Evolutionary conservation across 2,113 vertebrate species (phyloP), one percentile per base, ranked within the genome.

Genomic region (Camelus bactrianus): DNA sequence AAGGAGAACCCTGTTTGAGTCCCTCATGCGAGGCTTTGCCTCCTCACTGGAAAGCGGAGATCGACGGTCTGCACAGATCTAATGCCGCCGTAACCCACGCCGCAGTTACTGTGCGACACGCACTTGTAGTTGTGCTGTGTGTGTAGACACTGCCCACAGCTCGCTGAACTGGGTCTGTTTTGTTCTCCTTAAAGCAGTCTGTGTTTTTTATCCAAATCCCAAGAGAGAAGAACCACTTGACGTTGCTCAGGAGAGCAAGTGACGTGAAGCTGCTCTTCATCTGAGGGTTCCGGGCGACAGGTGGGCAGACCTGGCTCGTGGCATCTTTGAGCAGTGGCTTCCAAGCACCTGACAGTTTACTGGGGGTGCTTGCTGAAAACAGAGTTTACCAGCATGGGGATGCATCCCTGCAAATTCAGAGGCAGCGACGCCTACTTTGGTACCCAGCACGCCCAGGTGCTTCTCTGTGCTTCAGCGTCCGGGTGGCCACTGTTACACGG

Each of bases 61-160:
- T 3, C 0, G 22, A 24, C 0, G 22, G 82, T 4, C 7, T 6
- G 54, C 5, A 2, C 20, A 52, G 20, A 20, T 8, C 67, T 38
- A 17, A 64, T 14, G 3, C 4, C 2, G 3, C 32, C 10, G 19
- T 1, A 42, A 32, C n/a, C 19, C 11, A 6, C 4, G 26, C 13
- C 1, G 19, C 86, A 46, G n/a, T 48, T 9, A 17, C 6, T 16
- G 5, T 1, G 16, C 32, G 8, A 2, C 28, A 0, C 0, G 30
- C 12, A 11, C 3, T 8, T 9, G 28, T 7, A 5, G 46, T 6
- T 6, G 20, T 8, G 73, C 17, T 35, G 1, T 6, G 17, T 11
- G 8, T 6, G 32, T 2, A 0, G 19, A 28, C 8, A 60, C 46
- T n/a, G 13, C 5, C 30, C 15, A 48, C 15, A 48, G 28, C 86